Evolutionary conservation across 2,797 vertebrate genomes (phyloP).

Genomic region (Sylvia borin): DNA sequence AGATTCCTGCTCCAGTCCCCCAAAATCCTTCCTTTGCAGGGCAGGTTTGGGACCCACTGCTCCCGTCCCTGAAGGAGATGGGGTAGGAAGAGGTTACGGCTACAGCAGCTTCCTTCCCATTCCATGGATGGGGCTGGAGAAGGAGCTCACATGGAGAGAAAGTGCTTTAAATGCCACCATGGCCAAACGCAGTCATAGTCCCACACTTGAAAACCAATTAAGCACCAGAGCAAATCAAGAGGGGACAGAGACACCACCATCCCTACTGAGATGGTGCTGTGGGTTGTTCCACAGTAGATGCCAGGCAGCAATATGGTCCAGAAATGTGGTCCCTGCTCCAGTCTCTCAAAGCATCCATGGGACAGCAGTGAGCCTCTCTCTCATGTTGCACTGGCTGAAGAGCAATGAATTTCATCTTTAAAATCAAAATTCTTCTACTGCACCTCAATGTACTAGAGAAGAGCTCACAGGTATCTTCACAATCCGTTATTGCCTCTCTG

Average conservation of each 20-base stretch:
- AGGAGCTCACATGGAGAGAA: neutral
- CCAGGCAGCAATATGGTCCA: fast-evolving
- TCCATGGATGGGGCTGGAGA: neutral
- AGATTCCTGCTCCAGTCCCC: neutral
- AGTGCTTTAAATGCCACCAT: neutral
- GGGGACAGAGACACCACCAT: neutral
- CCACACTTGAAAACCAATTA: neutral
- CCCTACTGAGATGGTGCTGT: too few relatives aligned
- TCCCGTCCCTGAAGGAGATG: neutral
- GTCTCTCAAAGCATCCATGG: neutral
- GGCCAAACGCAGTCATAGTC: fast-evolving
- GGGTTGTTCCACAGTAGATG: neutral
- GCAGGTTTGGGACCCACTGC: neutral
- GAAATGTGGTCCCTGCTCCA: neutral
- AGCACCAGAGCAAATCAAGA: neutral
- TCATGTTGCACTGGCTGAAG: neutral
- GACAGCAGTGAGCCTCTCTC: neutral
- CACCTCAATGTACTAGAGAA: neutral
- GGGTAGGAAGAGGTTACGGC: neutral
- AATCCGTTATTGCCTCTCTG: neutral
- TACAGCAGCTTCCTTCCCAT: neutral
- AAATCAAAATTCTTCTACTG: neutral
- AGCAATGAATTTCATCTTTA: neutral
- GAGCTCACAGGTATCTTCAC: neutral
- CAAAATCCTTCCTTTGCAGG: fast-evolving